These are phyloP conservation scores for Julus scanicus DNA, from an alignment of 2,888 invertebrate species.

Conservation along the genomic window DNA sequence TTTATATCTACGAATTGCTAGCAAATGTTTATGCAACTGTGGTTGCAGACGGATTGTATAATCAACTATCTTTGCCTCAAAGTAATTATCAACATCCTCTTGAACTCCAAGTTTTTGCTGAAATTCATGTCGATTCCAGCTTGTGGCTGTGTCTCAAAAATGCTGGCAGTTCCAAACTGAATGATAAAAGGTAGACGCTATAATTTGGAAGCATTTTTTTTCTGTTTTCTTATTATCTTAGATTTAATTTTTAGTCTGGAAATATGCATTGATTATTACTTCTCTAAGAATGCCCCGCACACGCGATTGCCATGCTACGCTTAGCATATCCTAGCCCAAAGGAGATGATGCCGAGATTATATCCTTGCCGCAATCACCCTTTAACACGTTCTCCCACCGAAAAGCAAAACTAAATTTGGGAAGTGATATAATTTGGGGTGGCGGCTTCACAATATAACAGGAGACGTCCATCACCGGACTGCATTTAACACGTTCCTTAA, in stretches of 20 bases:
- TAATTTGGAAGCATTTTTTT: not conserved
- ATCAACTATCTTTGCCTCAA: too few species aligned
- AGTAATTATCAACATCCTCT: too few species aligned
- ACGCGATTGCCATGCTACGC: constrained; percentile 14
- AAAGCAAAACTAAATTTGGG: constrained; percentile 3
- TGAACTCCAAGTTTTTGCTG: too few species aligned
- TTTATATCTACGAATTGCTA: too few species aligned
- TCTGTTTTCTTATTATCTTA: not conserved
- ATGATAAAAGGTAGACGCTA: not conserved
- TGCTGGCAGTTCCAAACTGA: not conserved
- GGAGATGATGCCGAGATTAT: constrained; percentile 22
- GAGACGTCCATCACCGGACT: constrained; percentile 15
- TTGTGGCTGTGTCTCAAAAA: too few species aligned
- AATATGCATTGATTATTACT: not conserved
- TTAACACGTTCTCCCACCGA: not conserved
- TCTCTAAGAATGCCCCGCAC: not conserved
- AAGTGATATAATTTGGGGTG: constrained; percentile 31
- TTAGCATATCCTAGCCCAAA: constrained; percentile 5
- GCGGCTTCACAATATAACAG: constrained; percentile 7
- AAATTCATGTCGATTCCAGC: too few species aligned
- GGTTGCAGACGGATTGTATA: too few species aligned
- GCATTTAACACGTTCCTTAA: constrained; percentile 11
- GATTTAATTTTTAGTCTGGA: not conserved
- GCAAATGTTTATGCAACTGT: too few species aligned
- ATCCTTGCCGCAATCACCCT: constrained; percentile 26